A percentile compares a stretch with the other conserved stretches of the same genome.
Evolutionary conservation across 2,888 invertebrate species (phyloP).

Genomic region (Eristalinus aeneus): DNA sequence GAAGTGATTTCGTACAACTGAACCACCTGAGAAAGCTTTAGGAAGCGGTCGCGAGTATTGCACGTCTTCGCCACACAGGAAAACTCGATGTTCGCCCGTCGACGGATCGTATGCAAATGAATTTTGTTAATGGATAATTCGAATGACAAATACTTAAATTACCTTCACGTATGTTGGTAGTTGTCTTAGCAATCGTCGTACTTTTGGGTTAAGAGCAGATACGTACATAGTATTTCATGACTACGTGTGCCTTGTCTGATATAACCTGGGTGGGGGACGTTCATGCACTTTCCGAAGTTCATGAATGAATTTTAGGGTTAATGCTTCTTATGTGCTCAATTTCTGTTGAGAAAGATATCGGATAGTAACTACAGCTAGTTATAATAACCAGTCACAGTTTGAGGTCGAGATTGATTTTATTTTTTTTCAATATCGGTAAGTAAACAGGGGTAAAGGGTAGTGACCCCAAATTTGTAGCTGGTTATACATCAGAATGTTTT

Average conservation of each 20-base stretch:
- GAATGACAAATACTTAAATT: constrained; percentile 66
- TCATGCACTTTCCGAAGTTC: constrained; percentile 24
- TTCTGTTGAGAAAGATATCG: background rate
- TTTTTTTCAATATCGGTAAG: background rate
- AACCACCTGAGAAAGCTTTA: constrained; percentile 30
- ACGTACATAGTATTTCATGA: constrained; percentile 27
- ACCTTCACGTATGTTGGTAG: constrained; percentile 52
- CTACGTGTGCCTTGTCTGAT: constrained; percentile 32
- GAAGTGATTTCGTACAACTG: background rate
- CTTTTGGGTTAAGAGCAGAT: constrained; percentile 42
- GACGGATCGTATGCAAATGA: constrained; percentile 68
- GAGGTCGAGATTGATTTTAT: background rate
- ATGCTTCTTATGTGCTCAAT: background rate
- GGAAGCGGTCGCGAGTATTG: constrained; percentile 27
- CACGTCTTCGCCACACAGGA: constrained; percentile 28
- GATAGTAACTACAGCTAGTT: background rate
- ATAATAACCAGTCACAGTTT: background rate
- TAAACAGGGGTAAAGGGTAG: background rate
- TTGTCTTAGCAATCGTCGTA: constrained; percentile 9
- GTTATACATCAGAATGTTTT: too few species aligned
- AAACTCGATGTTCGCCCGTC: constrained; percentile 60
- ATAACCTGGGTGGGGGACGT: background rate
- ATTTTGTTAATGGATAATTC: constrained; percentile 66
- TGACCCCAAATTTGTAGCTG: background rate
- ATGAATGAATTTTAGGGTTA: constrained; percentile 46